These are phyloP conservation scores for Xenops minutus DNA, from an alignment of 2,797 vertebrate species.

Conservation along the genomic window DNA sequence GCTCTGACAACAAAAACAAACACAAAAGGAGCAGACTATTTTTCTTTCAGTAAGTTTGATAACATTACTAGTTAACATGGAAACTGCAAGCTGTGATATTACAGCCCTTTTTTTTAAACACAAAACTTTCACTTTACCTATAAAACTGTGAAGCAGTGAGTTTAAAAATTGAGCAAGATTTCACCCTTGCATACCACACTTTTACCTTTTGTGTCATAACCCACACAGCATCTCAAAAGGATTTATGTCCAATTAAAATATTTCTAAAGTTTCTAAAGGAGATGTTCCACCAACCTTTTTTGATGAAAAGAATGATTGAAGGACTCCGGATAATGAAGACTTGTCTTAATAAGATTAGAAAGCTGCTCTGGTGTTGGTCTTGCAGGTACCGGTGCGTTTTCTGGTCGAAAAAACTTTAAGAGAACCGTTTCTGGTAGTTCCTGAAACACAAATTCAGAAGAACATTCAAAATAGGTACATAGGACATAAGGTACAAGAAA, in stretches of 20 bases:
- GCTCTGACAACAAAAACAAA: neutral
- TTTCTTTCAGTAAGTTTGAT: neutral
- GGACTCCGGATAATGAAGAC: conserved; percentile 91
- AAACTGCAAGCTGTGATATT: neutral
- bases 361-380: conserved; percentile 86
- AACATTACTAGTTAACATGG: neutral
- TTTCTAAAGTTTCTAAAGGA: neutral
- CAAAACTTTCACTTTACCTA: neutral
- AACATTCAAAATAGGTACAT: neutral
- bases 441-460: conserved; percentile 72
- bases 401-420: conserved; percentile 88
- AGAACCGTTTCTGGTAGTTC: conserved; percentile 91
- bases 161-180: neutral
- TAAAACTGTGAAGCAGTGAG: neutral
- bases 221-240: neutral
- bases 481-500: neutral
- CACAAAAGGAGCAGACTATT: neutral
- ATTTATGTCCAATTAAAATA: neutral
- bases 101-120: neutral
- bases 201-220: neutral
- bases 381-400: conserved; percentile 77
- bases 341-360: conserved; percentile 91
- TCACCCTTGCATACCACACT: neutral
- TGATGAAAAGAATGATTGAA: conserved; percentile 87
- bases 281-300: conserved; percentile 80